These are phyloP conservation scores for Ips nitidus DNA, from an alignment of 1,140 invertebrate genomes.

Conservation along the genomic window DNA sequence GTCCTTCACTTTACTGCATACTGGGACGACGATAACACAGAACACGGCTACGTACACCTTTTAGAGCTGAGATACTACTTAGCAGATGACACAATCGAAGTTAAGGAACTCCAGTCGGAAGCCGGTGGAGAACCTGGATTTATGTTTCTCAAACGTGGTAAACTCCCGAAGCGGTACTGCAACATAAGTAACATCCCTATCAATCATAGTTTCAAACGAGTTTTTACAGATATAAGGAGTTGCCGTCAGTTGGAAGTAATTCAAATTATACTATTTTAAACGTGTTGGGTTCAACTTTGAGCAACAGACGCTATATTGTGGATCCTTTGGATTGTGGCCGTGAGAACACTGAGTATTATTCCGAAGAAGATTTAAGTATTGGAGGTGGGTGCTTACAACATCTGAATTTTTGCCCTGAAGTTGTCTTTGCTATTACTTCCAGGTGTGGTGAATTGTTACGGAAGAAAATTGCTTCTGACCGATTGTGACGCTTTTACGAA, in stretches of 20 bases:
- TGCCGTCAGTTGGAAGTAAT: slow-evolving; percentile 63
- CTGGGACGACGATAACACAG: slow-evolving; percentile 82
- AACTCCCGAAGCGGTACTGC: slow-evolving; percentile 71
- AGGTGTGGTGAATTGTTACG: slow-evolving; percentile 75
- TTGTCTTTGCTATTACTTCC: too few relatives aligned
- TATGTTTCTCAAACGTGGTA: slow-evolving; percentile 72
- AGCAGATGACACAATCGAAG: slow-evolving; percentile 86
- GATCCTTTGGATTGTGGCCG: slow-evolving; percentile 61
- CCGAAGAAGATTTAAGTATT: slow-evolving; percentile 74
- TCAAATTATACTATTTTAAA: slow-evolving; percentile 66
- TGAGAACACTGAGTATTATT: slow-evolving; percentile 62
- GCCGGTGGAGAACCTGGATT: slow-evolving; percentile 70
- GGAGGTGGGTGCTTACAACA: slow-evolving; percentile 65
- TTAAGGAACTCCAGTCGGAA: slow-evolving; percentile 71
- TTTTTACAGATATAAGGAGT: slow-evolving; percentile 38
- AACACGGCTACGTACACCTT: slow-evolving; percentile 72
- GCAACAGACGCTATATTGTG: slow-evolving; percentile 60
- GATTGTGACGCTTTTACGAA: slow-evolving; percentile 87
- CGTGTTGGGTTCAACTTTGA: slow-evolving; percentile 59
- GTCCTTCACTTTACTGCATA: slow-evolving; percentile 80
- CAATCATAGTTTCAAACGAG: too few relatives aligned
- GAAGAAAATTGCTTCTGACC: slow-evolving; percentile 76
- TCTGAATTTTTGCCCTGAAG: not conserved
- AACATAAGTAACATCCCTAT: too few relatives aligned
- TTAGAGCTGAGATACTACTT: slow-evolving; percentile 81